These are phyloP conservation scores for Stercorarius parasiticus DNA, from an alignment of 2,113 vertebrate species.

Conservation along the genomic window DNA sequence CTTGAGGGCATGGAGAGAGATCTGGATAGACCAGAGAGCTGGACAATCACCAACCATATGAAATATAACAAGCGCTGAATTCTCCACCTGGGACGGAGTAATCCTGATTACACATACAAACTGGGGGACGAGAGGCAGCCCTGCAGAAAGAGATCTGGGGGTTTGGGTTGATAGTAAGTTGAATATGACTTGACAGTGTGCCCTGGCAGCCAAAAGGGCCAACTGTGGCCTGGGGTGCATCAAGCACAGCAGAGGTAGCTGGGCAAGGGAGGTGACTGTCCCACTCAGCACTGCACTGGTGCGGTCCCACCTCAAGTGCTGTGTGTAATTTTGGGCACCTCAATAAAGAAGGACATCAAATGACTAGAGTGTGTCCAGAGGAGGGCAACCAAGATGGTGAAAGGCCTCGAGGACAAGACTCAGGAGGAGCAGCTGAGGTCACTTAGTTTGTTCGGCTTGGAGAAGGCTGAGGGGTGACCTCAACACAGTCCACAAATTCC, in stretches of 20 bases:
- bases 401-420: neutral
- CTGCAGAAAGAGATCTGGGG: neutral
- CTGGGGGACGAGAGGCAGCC: fast-evolving
- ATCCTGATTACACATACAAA: neutral
- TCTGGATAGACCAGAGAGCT: neutral
- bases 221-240: fast-evolving
- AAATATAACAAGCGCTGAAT: neutral
- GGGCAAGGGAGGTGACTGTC: fast-evolving
- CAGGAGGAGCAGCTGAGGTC: neutral
- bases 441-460: neutral
- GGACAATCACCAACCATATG: neutral
- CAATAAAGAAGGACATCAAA: neutral
- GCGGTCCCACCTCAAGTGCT: fast-evolving
- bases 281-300: neutral
- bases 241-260: neutral
- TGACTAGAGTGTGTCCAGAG: neutral
- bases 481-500: neutral
- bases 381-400: neutral
- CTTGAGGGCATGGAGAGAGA: too few relatives aligned
- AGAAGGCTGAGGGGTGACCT: neutral
- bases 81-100: fast-evolving
- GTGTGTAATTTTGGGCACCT: neutral
- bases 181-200: neutral
- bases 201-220: neutral
- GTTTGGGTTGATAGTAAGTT: neutral